Evolutionary conservation across 2,113 vertebrate species (phyloP).

Genomic region (Propithecus coquereli): DNA sequence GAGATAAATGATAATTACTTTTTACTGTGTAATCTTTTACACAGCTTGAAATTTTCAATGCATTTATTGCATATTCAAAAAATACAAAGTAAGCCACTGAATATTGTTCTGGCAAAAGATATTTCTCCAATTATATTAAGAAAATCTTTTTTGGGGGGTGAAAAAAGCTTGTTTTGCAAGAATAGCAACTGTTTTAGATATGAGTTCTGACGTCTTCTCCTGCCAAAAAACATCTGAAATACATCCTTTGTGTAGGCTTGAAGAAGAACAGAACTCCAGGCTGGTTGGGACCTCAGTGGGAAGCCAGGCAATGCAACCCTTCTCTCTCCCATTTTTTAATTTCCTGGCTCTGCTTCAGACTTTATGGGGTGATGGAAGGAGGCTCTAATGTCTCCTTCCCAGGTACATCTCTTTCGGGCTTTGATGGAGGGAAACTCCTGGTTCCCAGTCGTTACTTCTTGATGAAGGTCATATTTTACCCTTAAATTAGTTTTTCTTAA

Average conservation of each 20-base stretch:
- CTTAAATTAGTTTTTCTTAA: not conserved
- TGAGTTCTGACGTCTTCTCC: not conserved
- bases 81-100: slow-evolving; percentile 28
- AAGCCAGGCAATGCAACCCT: not conserved
- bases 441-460: not conserved
- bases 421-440: not conserved
- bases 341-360: not conserved
- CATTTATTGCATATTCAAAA: slow-evolving; percentile 35
- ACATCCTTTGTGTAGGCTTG: not conserved
- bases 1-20: slow-evolving; percentile 28
- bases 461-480: not conserved
- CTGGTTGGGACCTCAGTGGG: rapidly evolving
- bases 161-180: not conserved
- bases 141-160: not conserved
- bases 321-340: not conserved
- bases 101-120: slow-evolving; percentile 13
- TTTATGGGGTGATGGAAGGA: not conserved
- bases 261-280: not conserved
- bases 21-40: slow-evolving; percentile 25
- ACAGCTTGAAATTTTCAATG: slow-evolving; percentile 39
- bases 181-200: slow-evolving; percentile 18
- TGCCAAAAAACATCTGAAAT: not conserved
- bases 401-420: not conserved
- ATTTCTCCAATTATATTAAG: slow-evolving; percentile 35
- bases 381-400: not conserved